phyloP scores from a whole-genome alignment of 2,113 vertebrate species.

The Embiotoca jacksoni region DNA sequence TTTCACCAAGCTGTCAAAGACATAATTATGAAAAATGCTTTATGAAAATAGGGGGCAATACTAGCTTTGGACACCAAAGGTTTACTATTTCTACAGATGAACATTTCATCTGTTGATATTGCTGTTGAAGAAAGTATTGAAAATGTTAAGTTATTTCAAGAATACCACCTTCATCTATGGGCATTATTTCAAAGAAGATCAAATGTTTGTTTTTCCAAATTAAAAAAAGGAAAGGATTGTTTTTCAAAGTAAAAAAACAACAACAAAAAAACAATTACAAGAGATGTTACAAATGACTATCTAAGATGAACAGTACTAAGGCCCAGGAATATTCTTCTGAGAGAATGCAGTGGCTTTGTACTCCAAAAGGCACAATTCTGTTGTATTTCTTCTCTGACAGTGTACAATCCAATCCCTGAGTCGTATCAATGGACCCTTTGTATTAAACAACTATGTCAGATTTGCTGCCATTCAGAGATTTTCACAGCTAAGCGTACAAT shows the following conservation, averaged over 20 bases:
- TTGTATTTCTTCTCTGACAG: conserved; percentile 10
- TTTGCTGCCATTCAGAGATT: conserved; percentile 44
- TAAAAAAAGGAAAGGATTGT: no score
- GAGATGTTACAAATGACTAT: background rate
- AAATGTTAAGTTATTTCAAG: no score
- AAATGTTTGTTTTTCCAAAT: background rate
- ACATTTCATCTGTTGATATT: no score
- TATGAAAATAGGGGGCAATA: no score
- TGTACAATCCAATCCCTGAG: conserved; percentile 45
- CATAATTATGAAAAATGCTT: no score
- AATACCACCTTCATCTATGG: background rate
- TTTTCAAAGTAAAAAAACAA: background rate
- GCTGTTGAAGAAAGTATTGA: no score
- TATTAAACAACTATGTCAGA: conserved; percentile 54
- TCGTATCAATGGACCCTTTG: conserved; percentile 49
- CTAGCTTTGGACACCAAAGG: no score
- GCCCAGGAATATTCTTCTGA: background rate
- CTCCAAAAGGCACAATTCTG: conserved; percentile 10
- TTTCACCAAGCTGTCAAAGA: no score
- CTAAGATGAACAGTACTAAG: background rate
- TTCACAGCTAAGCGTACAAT: conserved; percentile 42
- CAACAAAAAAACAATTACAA: no score
- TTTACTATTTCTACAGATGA: no score
- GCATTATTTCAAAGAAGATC: background rate
- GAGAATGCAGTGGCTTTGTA: conserved; percentile 17